Base-by-base conservation (phyloP, 1,140 invertebrate species). In the Laupala kohalensis region DNA sequence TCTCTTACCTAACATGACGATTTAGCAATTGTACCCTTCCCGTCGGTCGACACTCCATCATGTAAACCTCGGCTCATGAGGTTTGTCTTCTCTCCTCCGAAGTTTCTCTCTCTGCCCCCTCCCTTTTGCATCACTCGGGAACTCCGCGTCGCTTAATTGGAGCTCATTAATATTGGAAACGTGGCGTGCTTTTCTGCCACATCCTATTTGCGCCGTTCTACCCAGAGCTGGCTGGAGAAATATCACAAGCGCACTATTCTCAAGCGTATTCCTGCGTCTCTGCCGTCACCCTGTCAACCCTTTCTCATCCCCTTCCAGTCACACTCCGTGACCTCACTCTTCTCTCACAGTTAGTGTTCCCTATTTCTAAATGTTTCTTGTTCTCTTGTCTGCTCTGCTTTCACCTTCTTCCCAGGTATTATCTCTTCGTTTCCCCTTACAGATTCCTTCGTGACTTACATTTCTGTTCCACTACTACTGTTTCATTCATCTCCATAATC, bases 111-210 rank as follows among this genome's bases (percentile, higher is more conserved):
- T 53, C 37, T 53, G 9, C 9, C 9, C 37, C 9, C 37, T 19
- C 37, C 37, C 37, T n/a, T 53, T 37, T 53, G 19, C 37, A 53
- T 53, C 37, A 19, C 37, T 53, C 37, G 37, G 37, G 37, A 53
- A 53, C 37, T 53, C 37, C 9, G 37, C 37, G 37, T 53, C 37
- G 37, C 37, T 66, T 66, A 66, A 66, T 66, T 66, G 64, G 64
- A 66, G 64, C 64, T 66, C 64, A 66, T 66, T 66, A 66, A 66
- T 66, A 66, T 66, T 66, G 64, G 64, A 4, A 66, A 66, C 64
- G 64, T 23, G 64, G 26, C 64, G 23, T 12, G 64, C 64, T 66
- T 27, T 66, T 66, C 37, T 53, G 37, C 37, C 37, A 53, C 37
- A 53, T 9, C 37, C 37, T 19, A 53, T 53, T 19, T 53, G 37